Percentiles rank a stretch among this genome's conserved stretches.
Evolutionary conservation across 1,140 invertebrate species (phyloP).

Genomic region (Oncopeltus fasciatus): DNA sequence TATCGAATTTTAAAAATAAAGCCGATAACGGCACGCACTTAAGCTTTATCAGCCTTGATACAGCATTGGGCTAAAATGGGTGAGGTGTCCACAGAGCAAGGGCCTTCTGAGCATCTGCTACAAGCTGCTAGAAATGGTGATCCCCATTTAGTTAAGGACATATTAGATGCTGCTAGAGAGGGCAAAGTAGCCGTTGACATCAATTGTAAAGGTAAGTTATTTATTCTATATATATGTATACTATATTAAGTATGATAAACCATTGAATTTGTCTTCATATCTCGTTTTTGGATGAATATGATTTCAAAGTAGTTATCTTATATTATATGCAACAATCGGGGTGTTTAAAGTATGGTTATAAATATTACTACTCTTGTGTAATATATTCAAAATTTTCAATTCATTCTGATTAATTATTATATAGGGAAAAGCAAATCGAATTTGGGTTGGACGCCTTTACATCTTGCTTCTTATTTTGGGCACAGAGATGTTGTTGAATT

Average conservation of each 20-base stretch:
- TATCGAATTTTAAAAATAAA: neutral
- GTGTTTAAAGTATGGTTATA: no score
- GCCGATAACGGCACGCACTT: neutral
- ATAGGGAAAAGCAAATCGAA: constrained; percentile 35
- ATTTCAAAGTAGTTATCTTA: no score
- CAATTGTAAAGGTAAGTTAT: constrained; percentile 33
- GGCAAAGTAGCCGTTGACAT: constrained; percentile 30
- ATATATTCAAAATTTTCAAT: no score
- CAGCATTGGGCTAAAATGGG: neutral
- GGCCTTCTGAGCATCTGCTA: constrained; percentile 20
- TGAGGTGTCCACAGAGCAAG: neutral
- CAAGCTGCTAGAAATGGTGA: constrained; percentile 30
- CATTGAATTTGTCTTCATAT: no score
- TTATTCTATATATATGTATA: neutral
- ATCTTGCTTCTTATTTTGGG: constrained; percentile 48
- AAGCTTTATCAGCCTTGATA: neutral
- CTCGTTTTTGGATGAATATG: no score
- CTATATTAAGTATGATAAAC: no score
- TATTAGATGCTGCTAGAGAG: constrained; percentile 26
- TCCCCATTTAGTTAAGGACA: constrained; percentile 25
- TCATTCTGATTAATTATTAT: no score
- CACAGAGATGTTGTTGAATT: constrained; percentile 36
- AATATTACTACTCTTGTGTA: neutral
- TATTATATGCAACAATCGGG: no score
- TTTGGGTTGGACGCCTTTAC: constrained; percentile 45